Conservation (phyloP, 2,797 vertebrate species). For the Sylvilagus floridanus region DNA sequence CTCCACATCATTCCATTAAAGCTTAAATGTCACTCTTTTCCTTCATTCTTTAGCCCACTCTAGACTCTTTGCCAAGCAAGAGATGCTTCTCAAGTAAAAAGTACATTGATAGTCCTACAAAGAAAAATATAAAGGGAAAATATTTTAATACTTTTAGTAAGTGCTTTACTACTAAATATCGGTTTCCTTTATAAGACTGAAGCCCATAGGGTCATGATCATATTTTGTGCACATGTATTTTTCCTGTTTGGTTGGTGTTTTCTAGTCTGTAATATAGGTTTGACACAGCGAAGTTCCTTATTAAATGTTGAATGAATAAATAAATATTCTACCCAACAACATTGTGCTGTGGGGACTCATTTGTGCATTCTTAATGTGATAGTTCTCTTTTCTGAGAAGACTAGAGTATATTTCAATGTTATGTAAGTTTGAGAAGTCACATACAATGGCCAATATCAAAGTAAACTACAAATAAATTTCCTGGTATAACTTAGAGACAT, state of each 20-base stretch:
- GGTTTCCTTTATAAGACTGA: not conserved
- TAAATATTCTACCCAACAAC: not conserved
- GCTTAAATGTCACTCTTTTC: not conserved
- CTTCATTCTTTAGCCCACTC: not conserved
- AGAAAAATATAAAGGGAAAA: not conserved
- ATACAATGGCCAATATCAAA: not conserved
- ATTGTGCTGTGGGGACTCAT: not conserved
- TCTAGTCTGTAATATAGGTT: not conserved
- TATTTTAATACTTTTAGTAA: not conserved
- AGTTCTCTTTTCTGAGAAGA: conserved; percentile 27
- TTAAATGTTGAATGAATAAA: conserved; percentile 3
- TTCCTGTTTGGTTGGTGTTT: not conserved
- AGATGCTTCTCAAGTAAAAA: not conserved
- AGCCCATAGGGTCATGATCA: not conserved
- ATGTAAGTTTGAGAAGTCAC: not conserved
- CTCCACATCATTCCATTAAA: not conserved
- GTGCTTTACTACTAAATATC: not conserved
- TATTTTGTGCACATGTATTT: not conserved
- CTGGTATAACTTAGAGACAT: not conserved
- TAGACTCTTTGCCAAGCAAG: not conserved
- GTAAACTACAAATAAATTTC: not conserved
- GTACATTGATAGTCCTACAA: not conserved
- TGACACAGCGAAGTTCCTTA: not conserved
- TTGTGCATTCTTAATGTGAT: not conserved
- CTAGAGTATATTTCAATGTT: conserved; percentile 14